Evolutionary conservation across 2,113 vertebrate species (phyloP).

Genomic region (Callionymus lyra): DNA sequence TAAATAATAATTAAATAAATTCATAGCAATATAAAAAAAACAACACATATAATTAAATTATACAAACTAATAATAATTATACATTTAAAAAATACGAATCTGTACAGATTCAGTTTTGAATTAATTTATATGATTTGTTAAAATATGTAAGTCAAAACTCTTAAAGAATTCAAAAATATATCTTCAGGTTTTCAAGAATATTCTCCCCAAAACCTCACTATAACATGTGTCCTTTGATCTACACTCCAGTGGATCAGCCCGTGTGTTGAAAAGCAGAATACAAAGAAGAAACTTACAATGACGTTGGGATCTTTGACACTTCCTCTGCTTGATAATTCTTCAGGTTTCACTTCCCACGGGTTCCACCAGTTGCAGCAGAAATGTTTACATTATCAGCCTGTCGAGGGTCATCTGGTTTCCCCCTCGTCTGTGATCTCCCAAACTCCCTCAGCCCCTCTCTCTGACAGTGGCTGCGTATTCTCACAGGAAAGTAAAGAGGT

Average conservation of each 20-base stretch:
- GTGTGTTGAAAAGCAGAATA: constrained; percentile 7
- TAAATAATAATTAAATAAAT: too few relatives aligned
- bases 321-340: constrained; percentile 32
- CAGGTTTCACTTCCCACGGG: constrained; percentile 41
- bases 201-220: constrained; percentile 2
- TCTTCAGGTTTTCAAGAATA: constrained; percentile 7
- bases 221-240: constrained; percentile 15
- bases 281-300: constrained; percentile 27
- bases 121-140: too few relatives aligned
- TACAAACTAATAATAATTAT: too few relatives aligned
- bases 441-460: constrained; percentile 41
- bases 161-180: too few relatives aligned
- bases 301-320: constrained; percentile 12
- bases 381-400: constrained; percentile 60
- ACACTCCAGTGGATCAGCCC: neutral
- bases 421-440: constrained; percentile 49
- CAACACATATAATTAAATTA: too few relatives aligned
- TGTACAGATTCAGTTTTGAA: too few relatives aligned
- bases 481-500: constrained; percentile 38
- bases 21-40: too few relatives aligned
- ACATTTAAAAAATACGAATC: too few relatives aligned
- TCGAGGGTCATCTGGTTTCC: constrained; percentile 52
- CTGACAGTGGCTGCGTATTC: constrained; percentile 51
- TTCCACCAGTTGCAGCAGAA: constrained; percentile 29
- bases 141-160: too few relatives aligned